Evolutionary conservation across 2,888 invertebrate genomes (phyloP), one percentile per base, ranked within the genome.

Genomic region (Euphydryas editha): DNA sequence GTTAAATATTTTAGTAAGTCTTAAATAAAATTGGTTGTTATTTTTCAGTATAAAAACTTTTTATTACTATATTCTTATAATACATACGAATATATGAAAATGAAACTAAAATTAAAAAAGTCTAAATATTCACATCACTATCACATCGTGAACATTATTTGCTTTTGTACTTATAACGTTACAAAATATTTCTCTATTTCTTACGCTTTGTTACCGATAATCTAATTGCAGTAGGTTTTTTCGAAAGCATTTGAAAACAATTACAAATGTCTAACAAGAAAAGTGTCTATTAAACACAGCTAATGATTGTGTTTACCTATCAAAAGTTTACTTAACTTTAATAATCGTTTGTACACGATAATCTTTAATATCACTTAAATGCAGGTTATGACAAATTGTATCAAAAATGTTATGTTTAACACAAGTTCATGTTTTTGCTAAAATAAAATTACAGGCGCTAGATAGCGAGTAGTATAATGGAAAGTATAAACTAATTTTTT

Each of bases 201-300:
- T 51, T 51, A 51, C 21, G 21, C 49, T 62, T 20, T 55, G 20
- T 55, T 30, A 55, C 30, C 37, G n/a, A 4, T 62, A 62, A 56
- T 62, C 44, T 30, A 44, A 44, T 57, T 64, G 51, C 42, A 60
- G 57, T 63, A 63, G 42, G 67, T 63, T 64, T 63, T 67, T 63
- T 51, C 56, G 11, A 57, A 63, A 67, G 18, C 21, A 63, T 57
- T 51, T 44, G 63, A 44, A 44, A 68, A 64, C 57, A 61, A 60
- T 46, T 64, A 57, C 37, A 58, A 30, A 59, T 30, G 49, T 60
- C 51, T 44, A 67, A 54, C 57, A 49, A 67, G 59, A 54, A 37
- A 47, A 47, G 46, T 37, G 18, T 20, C 30, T 59, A 1, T 11
- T 20, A 13, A 47, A 17, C 4, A 47, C 47, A 17, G 11, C 3